Conservation (phyloP, 2,888 invertebrate species). For the Tribolium freemani region DNA sequence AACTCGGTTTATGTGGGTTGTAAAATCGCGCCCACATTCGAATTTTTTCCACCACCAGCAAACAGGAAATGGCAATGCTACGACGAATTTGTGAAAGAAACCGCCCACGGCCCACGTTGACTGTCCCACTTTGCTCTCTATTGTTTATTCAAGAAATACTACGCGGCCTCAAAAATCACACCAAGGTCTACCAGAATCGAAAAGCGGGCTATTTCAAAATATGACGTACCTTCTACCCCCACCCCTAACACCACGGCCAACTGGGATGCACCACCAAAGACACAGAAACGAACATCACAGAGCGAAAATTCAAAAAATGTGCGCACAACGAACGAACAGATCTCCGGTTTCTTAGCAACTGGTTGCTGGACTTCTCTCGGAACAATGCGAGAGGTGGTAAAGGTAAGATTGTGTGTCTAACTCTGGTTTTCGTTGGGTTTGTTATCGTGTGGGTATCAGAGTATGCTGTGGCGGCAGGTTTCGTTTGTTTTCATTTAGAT, state of each 20-base stretch:
- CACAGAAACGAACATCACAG: conserved; percentile 11
- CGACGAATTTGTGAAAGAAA: conserved; percentile 38
- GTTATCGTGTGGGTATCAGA: conserved; percentile 24
- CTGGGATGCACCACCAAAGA: neutral
- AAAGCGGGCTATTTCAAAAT: neutral
- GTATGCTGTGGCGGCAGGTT: conserved; percentile 26
- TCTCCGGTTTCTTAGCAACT: conserved; percentile 42
- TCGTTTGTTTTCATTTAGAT: conserved; percentile 9
- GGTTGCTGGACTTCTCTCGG: conserved; percentile 40
- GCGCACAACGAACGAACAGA: conserved; percentile 15
- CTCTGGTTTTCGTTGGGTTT: conserved; percentile 31
- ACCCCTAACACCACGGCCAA: neutral
- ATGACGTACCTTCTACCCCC: conserved; percentile 1
- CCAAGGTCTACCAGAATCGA: conserved; percentile 11
- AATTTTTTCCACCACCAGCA: conserved; percentile 20
- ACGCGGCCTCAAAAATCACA: conserved; percentile 21
- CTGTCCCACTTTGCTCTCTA: conserved; percentile 36
- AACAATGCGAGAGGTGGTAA: conserved; percentile 43
- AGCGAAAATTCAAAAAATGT: conserved; percentile 17
- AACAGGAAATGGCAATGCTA: conserved; percentile 37
- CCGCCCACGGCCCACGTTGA: conserved; percentile 20
- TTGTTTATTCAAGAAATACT: conserved; percentile 26
- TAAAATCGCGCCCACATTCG: conserved; percentile 32
- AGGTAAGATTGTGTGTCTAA: conserved; percentile 41
- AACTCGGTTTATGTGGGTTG: conserved; percentile 6